phyloP scores from a whole-genome alignment of 2,797 vertebrate species.

The Chelon auratus region DNA sequence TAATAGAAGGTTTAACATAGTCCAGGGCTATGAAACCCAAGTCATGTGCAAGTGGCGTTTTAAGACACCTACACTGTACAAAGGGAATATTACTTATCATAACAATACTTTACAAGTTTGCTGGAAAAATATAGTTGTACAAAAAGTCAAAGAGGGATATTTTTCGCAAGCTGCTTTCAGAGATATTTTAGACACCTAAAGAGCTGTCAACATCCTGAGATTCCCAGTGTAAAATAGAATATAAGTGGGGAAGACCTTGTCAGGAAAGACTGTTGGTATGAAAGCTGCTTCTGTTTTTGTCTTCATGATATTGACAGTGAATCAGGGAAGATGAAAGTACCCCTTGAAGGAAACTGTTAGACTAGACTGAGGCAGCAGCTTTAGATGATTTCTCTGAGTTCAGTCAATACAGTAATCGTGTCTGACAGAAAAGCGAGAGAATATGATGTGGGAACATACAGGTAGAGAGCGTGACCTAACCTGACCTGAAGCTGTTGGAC shows the following conservation, averaged over 20 bases:
- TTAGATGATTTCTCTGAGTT: conserved; percentile 11
- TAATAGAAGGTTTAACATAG: conserved; percentile 20
- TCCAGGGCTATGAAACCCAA: not conserved
- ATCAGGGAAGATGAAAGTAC: not conserved
- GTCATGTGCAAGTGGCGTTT: not conserved
- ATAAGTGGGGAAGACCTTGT: not conserved
- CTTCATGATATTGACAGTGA: not conserved
- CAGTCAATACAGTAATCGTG: not conserved
- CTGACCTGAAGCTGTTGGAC: conserved; percentile 16
- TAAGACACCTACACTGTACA: not conserved
- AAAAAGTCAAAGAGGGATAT: not conserved
- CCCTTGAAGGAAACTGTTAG: not conserved
- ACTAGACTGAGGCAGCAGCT: not conserved
- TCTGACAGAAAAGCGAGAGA: not conserved
- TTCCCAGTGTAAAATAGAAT: not conserved
- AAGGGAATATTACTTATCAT: too few relatives aligned
- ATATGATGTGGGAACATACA: not conserved
- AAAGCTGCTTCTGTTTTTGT: too few relatives aligned
- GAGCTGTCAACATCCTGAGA: not conserved
- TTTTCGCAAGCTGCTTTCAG: not conserved
- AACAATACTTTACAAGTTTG: not conserved
- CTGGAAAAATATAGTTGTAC: not conserved
- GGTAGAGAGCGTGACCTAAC: not conserved
- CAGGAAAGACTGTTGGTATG: not conserved
- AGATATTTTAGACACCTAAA: not conserved